Conservation (phyloP, 2,888 invertebrate species). For the Polymixis flavicincta region DNA sequence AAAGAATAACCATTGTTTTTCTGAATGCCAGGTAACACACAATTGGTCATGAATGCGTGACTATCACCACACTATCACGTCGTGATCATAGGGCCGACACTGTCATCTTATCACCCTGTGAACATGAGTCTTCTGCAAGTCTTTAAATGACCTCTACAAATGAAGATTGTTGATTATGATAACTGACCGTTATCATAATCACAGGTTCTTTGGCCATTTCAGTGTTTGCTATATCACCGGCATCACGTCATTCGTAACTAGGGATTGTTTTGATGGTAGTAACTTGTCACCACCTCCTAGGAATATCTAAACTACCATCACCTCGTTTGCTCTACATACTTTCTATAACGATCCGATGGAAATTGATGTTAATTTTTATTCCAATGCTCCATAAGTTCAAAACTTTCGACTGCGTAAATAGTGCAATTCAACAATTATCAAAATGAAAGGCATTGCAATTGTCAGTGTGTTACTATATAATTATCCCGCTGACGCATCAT, state of each 20-base stretch:
- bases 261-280: no score
- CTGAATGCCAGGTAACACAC: not conserved
- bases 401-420: not conserved
- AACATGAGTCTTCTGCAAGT: slow-evolving; percentile 20
- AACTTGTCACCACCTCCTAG: no score
- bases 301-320: not conserved
- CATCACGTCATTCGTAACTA: not conserved
- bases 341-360: not conserved
- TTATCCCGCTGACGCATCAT: not conserved
- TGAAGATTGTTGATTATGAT: not conserved
- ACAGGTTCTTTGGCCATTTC: no score
- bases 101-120: slow-evolving; percentile 10
- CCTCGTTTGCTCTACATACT: no score
- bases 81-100: not conserved
- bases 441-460: not conserved
- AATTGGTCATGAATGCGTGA: not conserved
- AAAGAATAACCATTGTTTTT: no score
- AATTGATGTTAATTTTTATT: not conserved
- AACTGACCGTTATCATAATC: not conserved
- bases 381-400: not conserved
- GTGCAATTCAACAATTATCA: slow-evolving; percentile 63
- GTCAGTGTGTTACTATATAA: not conserved
- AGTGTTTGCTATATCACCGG: not conserved
- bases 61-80: slow-evolving; percentile 12
- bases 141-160: slow-evolving; percentile 20